Evolutionary conservation across 1,140 invertebrate genomes (phyloP).

Genomic region (Aricia agestis): DNA sequence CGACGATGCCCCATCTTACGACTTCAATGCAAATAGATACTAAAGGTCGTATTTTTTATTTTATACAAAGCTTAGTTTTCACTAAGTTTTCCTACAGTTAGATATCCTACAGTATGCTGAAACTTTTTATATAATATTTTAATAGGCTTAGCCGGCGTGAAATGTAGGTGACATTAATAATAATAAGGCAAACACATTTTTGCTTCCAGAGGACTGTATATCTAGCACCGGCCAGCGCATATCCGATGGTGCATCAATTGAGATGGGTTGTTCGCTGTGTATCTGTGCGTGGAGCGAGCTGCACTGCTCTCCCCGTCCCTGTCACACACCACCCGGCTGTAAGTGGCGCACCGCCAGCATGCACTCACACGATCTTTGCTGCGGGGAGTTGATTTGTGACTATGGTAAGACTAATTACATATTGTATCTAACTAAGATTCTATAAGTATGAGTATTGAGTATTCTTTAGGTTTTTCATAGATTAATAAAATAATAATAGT

Average conservation of each 20-base stretch:
- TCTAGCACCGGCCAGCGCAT: constrained; percentile 46
- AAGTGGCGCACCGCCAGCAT: constrained; percentile 30
- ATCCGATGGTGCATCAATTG: constrained; percentile 44
- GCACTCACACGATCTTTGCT: constrained; percentile 43
- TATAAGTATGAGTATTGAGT: no score
- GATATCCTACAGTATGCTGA: no score
- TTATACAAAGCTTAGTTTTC: neutral
- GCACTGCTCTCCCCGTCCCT: constrained; percentile 44
- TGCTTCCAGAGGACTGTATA: constrained; percentile 45
- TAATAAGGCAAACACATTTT: neutral
- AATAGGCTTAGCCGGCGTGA: neutral
- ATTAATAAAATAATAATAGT: no score
- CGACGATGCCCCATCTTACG: constrained; percentile 53
- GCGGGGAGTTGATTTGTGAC: constrained; percentile 55
- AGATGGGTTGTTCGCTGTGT: constrained; percentile 49
- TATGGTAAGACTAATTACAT: constrained; percentile 35
- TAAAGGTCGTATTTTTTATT: constrained; percentile 41
- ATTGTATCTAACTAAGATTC: no score
- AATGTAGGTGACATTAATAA: neutral
- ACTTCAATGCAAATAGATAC: constrained; percentile 62
- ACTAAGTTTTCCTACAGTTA: no score
- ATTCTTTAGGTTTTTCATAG: no score
- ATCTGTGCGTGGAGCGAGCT: constrained; percentile 49
- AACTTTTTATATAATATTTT: no score
- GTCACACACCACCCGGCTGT: constrained; percentile 41